These are phyloP conservation scores for Xestia ashworthii DNA, from an alignment of 2,888 invertebrate genomes.

Conservation along the genomic window DNA sequence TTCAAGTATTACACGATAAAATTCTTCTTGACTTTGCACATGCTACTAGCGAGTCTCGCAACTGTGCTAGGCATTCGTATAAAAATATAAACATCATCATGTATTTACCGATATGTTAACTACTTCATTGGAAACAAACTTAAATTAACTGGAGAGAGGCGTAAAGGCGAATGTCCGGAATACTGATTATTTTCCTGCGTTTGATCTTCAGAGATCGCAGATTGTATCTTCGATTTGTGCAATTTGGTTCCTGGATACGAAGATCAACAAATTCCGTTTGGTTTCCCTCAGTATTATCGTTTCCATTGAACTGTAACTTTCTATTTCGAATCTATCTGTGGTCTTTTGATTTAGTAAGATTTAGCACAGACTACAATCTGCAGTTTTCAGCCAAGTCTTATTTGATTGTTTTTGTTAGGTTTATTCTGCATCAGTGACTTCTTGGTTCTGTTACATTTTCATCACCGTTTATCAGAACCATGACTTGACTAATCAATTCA, in stretches of 20 bases:
- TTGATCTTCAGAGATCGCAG: slow-evolving; percentile 49
- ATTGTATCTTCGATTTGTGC: slow-evolving; percentile 38
- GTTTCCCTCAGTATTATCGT: slow-evolving; percentile 10
- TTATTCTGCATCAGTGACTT: neutral
- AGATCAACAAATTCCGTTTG: slow-evolving; percentile 35
- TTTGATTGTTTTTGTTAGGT: neutral
- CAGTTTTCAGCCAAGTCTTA: neutral
- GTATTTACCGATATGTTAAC: slow-evolving; percentile 56
- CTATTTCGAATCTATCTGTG: slow-evolving; percentile 19
- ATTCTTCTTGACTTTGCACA: slow-evolving; percentile 27
- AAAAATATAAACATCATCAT: slow-evolving; percentile 56
- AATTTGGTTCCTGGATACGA: slow-evolving; percentile 38
- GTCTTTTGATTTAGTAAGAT: neutral
- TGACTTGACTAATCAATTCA: slow-evolving; percentile 17
- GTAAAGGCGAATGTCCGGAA: slow-evolving; percentile 41
- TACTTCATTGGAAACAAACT: slow-evolving; percentile 48
- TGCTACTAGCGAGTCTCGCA: slow-evolving; percentile 29
- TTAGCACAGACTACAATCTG: neutral
- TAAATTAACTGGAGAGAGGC: slow-evolving; percentile 43
- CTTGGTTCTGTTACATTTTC: neutral
- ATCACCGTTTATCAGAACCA: neutral
- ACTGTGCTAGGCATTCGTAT: slow-evolving; percentile 29
- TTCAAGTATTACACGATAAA: slow-evolving; percentile 31
- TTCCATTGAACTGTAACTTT: slow-evolving; percentile 12
- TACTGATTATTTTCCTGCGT: slow-evolving; percentile 49